Conservation (phyloP, 2,888 invertebrate species). For the Pollenia labialis region DNA sequence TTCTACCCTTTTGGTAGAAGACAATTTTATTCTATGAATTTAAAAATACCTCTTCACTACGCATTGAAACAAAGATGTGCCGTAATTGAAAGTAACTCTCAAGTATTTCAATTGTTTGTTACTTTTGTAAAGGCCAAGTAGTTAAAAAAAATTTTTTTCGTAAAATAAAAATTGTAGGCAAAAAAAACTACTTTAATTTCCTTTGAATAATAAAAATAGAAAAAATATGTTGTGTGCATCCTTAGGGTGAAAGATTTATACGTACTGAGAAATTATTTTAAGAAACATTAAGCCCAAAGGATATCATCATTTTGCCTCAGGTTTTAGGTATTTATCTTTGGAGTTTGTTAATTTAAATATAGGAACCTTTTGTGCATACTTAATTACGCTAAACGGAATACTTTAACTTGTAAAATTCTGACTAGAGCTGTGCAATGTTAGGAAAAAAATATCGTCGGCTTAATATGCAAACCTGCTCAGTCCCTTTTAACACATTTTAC, state of each 20-base stretch:
- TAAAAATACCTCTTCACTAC: constrained; percentile 54
- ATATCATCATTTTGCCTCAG: constrained; percentile 1
- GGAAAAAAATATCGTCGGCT: too few species aligned
- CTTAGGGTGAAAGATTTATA: constrained; percentile 2
- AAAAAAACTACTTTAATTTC: constrained; percentile 16
- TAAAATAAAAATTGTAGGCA: constrained; percentile 15
- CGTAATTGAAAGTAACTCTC: constrained; percentile 80
- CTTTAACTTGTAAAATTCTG: too few species aligned
- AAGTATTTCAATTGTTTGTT: constrained; percentile 73
- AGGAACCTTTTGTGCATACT: too few species aligned
- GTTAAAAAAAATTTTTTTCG: constrained; percentile 5
- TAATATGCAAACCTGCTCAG: too few species aligned
- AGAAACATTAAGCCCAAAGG: not conserved
- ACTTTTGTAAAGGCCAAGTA: constrained; percentile 61
- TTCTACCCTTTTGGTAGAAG: constrained; percentile 22
- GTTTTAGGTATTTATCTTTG: not conserved
- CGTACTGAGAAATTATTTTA: not conserved
- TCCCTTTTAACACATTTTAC: too few species aligned
- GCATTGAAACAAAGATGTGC: constrained; percentile 75
- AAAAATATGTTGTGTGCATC: constrained; percentile 1
- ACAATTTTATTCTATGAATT: constrained; percentile 60
- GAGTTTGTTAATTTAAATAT: not conserved
- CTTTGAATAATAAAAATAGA: constrained; percentile 18
- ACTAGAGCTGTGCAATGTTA: too few species aligned
- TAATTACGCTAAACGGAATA: too few species aligned